Base-by-base conservation (phyloP, 2,113 vertebrate species). In the Nematolebias whitei region DNA sequence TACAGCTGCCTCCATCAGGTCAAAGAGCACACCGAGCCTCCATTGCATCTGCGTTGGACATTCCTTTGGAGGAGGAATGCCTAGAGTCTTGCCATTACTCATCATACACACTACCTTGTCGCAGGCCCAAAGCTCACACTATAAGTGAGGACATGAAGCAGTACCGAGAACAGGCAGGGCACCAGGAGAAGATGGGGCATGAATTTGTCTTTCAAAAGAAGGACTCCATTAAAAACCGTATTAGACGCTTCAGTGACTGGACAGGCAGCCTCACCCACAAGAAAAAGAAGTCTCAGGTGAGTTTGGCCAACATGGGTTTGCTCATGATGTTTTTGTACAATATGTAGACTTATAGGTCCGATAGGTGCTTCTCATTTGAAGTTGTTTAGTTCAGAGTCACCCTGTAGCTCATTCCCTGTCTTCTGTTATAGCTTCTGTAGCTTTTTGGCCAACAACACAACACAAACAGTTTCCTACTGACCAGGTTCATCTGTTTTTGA, bases 201-300 rank as follows among this genome's bases (percentile, higher is more conserved):
- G 95, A 96, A 23, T 79, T 76, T 15, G 84, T 89, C 43, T 91
- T 93, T 44, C 75, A 92, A 16, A 98, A 95, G 85, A 98, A 95
- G 66, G 94, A 91, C 63, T 94, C 93, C 0, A 87, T 98, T 63
- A 97, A 95, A 88, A 95, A 89, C 80, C 90, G 95, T 32, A 96
- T 99, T 84, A 90, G 95, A 4, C 94, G 96, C 43, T 90, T 99
- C 79, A 98, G 96, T 49, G 96, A 98, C 89, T 99, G 96, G 96
- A 98, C 97, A 0, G 97, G 96, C 40, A 98, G 97, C 87, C 92
- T 99, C 58, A 96, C 94, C 0, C 93, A 95, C 52, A 98, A 96
- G 89, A 99, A 97, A 38, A 94, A 94, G 85, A 97, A 94, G 72
- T 90, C 95, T 26, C 96, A 96, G 94, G 96, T 98, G 74, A 72